These are phyloP conservation scores for Spermophilus dauricus DNA, from an alignment of 2,113 vertebrate species.

Conservation along the genomic window DNA sequence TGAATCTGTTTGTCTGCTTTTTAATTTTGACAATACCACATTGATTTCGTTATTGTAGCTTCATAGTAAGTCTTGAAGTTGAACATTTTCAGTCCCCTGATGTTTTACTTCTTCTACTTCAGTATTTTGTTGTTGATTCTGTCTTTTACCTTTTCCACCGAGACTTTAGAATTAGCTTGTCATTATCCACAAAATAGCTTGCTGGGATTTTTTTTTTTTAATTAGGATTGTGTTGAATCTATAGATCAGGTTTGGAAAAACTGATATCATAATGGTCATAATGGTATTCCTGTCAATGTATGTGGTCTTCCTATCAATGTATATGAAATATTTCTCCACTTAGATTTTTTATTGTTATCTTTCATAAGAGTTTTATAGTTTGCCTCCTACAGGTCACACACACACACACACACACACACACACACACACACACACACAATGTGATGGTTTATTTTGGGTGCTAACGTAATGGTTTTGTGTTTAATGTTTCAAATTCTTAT, in stretches of 20 bases:
- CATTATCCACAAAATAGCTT: no score
- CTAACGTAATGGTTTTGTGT: background rate
- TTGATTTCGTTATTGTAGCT: background rate
- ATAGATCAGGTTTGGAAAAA: background rate
- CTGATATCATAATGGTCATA: background rate
- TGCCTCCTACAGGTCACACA: background rate
- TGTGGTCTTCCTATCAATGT: background rate
- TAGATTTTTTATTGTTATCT: background rate
- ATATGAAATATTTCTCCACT: background rate
- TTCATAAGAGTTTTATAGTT: background rate
- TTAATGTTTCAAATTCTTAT: background rate
- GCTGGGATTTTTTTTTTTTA: background rate
- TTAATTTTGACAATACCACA: background rate
- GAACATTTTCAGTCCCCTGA: background rate
- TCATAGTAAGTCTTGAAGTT: no score
- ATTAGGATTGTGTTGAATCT: background rate
- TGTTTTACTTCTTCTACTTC: background rate
- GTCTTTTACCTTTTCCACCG: background rate
- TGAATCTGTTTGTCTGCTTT: background rate
- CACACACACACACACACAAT: no score
- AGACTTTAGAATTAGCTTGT: background rate
- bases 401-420: no score
- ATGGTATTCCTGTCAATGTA: background rate
- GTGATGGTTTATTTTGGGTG: slow-evolving; percentile 23
- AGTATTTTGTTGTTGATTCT: slow-evolving; percentile 8